Conservation (phyloP, 2,113 vertebrate genomes). For the Mobula hypostoma region DNA sequence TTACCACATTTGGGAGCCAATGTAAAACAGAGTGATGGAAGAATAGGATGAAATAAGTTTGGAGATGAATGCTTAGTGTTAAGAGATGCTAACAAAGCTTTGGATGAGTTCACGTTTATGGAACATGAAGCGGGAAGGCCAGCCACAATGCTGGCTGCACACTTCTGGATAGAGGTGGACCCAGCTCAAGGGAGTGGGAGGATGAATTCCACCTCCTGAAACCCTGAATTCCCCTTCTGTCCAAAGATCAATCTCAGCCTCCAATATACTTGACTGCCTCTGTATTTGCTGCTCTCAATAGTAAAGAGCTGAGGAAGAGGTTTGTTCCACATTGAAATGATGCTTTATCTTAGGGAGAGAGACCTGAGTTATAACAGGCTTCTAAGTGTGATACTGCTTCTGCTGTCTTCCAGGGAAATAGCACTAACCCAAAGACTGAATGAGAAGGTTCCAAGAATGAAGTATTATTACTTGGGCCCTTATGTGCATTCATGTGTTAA, state of each 20-base stretch:
- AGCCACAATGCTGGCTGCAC: neutral
- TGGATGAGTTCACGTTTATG: too few relatives aligned
- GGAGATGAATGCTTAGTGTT: too few relatives aligned
- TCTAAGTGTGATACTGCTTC: neutral
- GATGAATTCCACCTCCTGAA: neutral
- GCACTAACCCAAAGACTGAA: slow-evolving; percentile 30
- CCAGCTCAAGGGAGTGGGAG: neutral
- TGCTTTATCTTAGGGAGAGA: neutral
- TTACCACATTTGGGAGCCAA: too few relatives aligned
- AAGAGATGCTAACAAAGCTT: too few relatives aligned
- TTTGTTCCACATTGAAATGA: neutral
- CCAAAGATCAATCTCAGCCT: too few relatives aligned
- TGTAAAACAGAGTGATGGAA: too few relatives aligned
- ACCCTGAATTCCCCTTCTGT: too few relatives aligned
- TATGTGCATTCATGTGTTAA: slow-evolving; percentile 21
- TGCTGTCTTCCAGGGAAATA: slow-evolving; percentile 29
- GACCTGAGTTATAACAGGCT: neutral
- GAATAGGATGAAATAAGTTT: too few relatives aligned
- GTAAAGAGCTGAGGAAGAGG: too few relatives aligned
- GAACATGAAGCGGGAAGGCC: too few relatives aligned
- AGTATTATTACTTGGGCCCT: slow-evolving; percentile 31
- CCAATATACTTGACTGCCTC: too few relatives aligned
- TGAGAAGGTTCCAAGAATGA: slow-evolving; percentile 29
- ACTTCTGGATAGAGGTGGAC: neutral
- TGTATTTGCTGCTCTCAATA: too few relatives aligned